Evolutionary conservation across 2,888 invertebrate species (phyloP).

Genomic region (Homarus gammarus): DNA sequence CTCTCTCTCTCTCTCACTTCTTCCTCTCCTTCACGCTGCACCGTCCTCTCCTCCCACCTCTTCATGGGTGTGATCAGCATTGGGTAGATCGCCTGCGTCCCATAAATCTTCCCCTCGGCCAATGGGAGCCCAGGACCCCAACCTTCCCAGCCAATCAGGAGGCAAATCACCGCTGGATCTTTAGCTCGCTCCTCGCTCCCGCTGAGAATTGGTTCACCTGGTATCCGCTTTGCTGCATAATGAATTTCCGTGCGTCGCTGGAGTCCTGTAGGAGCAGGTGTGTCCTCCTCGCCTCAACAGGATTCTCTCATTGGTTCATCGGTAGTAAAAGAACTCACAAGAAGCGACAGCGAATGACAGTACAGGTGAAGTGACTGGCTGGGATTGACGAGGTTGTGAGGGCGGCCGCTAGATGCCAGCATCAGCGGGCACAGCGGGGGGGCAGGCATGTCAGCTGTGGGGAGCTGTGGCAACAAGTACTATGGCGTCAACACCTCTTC

Average conservation of each 20-base stretch:
- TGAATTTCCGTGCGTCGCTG: not conserved
- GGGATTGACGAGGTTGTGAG: not conserved
- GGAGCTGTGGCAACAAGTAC: constrained; percentile 26
- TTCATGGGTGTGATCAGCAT: constrained; percentile 44
- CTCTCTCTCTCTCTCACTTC: not conserved
- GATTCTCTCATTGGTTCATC: not conserved
- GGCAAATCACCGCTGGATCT: constrained; percentile 62
- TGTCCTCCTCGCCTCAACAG: not conserved
- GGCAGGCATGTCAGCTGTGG: not conserved
- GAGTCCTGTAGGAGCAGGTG: not conserved
- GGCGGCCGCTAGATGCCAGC: constrained; percentile 38
- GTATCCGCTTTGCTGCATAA: constrained; percentile 54
- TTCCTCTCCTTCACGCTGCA: not conserved
- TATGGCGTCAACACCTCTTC: constrained; percentile 35
- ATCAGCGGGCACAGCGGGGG: constrained; percentile 24
- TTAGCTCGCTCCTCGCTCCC: constrained; percentile 43
- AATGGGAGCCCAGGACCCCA: constrained; percentile 38
- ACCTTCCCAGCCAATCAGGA: constrained; percentile 46
- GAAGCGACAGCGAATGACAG: constrained; percentile 32
- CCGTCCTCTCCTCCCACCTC: constrained; percentile 6
- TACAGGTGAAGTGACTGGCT: not conserved
- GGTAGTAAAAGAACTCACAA: not conserved
- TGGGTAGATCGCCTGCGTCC: constrained; percentile 57
- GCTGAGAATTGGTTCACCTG: constrained; percentile 34
- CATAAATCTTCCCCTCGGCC: constrained; percentile 58